These are phyloP conservation scores for Meloe dianella DNA, from an alignment of 2,888 invertebrate species.

Conservation along the genomic window DNA sequence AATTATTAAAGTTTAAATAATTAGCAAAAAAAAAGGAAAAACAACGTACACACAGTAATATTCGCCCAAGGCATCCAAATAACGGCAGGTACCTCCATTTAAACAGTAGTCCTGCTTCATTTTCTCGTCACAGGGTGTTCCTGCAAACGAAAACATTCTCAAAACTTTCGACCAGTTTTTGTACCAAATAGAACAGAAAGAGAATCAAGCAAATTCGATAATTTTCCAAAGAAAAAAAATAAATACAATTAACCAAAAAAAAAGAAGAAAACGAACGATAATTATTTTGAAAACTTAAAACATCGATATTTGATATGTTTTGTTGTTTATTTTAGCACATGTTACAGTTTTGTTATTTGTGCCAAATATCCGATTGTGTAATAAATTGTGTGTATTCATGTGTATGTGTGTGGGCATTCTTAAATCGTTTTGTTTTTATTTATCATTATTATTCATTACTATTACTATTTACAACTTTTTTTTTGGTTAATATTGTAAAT, in stretches of 20 bases:
- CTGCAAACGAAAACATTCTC: constrained; percentile 37
- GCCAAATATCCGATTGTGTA: constrained; percentile 10
- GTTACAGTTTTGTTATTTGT: constrained; percentile 6
- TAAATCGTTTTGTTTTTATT: background rate
- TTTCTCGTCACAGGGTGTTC: constrained; percentile 38
- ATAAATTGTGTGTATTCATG: background rate
- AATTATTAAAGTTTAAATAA: constrained; percentile 16
- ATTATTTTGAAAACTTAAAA: background rate
- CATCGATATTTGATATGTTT: constrained; percentile 7
- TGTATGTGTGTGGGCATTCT: background rate
- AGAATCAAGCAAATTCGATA: background rate
- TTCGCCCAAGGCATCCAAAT: constrained; percentile 78
- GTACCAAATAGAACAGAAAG: background rate
- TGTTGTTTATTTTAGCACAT: constrained; percentile 10
- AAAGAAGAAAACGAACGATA: background rate
- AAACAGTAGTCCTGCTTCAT: constrained; percentile 71
- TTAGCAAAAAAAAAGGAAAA: constrained; percentile 23
- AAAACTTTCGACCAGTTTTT: background rate
- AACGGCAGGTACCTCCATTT: constrained; percentile 86
- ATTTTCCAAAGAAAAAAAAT: background rate
- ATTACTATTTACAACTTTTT: background rate
- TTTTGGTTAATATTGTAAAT: constrained; percentile 3
- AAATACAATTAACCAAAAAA: background rate
- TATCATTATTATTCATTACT: background rate
- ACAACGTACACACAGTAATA: constrained; percentile 84